Evolutionary conservation across 92 coral and sea anemone species (phyloP).

Genomic region (Zoanthus solanderi): DNA sequence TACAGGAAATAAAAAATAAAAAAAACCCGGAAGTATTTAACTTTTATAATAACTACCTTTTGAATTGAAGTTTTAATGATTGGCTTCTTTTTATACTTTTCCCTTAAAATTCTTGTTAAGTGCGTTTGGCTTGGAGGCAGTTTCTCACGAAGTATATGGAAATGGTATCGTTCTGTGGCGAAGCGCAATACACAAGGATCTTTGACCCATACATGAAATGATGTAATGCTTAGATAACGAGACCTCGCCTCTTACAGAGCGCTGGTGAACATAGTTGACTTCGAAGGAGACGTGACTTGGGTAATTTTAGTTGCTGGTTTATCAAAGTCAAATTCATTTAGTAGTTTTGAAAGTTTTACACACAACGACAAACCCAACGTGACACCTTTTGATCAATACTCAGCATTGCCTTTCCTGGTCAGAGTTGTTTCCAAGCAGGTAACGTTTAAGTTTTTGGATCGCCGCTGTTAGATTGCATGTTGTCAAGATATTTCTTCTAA

Average conservation of each 20-base stretch:
- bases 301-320: neutral
- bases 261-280: neutral
- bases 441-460: slow-evolving; percentile 2
- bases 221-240: slow-evolving; percentile 80
- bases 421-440: slow-evolving; percentile 33
- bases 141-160: neutral
- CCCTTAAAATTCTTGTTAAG: neutral
- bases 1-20: neutral
- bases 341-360: neutral
- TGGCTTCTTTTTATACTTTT: neutral
- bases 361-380: neutral
- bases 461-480: slow-evolving; percentile 11
- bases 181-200: slow-evolving; percentile 51
- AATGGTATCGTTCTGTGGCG: slow-evolving; percentile 1
- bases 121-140: neutral
- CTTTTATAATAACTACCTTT: neutral
- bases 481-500: neutral
- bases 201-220: slow-evolving; percentile 84
- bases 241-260: slow-evolving; percentile 11
- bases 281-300: slow-evolving; percentile 24
- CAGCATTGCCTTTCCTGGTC: neutral
- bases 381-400: neutral
- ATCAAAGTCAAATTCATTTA: neutral
- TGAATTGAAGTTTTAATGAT: neutral
- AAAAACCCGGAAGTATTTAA: neutral